phyloP scores from a whole-genome alignment of 2,113 vertebrate species.

The Eonycteris spelaea region DNA sequence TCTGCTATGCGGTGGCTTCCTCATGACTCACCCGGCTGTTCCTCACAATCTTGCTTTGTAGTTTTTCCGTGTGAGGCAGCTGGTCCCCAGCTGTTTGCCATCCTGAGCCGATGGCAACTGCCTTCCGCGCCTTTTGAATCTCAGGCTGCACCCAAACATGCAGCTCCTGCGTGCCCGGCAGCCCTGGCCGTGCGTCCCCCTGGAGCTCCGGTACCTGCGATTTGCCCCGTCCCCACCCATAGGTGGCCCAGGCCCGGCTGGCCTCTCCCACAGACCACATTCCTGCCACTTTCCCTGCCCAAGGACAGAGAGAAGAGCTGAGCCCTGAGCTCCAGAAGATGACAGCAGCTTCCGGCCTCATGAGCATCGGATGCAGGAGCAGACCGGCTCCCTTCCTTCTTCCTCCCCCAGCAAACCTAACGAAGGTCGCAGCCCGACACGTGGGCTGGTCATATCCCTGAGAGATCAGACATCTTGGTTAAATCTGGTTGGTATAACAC shows the following conservation, averaged over 20 bases:
- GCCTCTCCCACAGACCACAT: neutral
- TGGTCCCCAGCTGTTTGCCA: constrained; percentile 25
- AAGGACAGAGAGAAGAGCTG: rapidly evolving
- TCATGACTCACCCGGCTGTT: neutral
- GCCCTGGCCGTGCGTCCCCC: neutral
- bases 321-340: neutral
- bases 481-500: neutral
- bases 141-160: neutral
- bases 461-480: neutral
- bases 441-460: neutral
- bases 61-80: neutral
- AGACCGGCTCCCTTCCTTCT: too few species aligned
- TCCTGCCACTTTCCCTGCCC: neutral
- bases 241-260: neutral
- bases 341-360: neutral
- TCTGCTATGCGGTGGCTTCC: neutral
- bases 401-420: neutral
- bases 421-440: neutral
- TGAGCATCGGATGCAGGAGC: rapidly evolving
- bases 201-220: neutral
- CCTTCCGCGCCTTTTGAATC: neutral
- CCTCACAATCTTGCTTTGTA: neutral
- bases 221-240: neutral
- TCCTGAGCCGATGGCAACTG: neutral
- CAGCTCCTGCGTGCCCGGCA: neutral